These are phyloP conservation scores for Campylorhamphus procurvoides DNA, from an alignment of 2,113 vertebrate genomes.

Conservation along the genomic window DNA sequence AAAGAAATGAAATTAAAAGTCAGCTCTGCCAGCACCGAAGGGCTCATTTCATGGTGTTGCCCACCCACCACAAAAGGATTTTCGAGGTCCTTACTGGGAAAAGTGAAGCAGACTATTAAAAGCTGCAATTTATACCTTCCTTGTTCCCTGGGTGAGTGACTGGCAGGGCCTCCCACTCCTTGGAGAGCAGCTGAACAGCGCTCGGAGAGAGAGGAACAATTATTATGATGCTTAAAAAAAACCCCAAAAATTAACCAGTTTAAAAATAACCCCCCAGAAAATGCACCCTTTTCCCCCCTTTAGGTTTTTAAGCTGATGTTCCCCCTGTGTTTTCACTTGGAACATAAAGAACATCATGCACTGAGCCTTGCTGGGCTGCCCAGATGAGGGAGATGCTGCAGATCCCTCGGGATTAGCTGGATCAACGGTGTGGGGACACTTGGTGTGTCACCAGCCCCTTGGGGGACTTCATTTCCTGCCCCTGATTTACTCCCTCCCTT, in stretches of 20 bases:
- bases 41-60: neutral
- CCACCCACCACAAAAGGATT: neutral
- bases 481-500: neutral
- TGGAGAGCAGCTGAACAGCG: neutral
- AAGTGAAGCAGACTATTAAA: slow-evolving; percentile 22
- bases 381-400: rapidly evolving
- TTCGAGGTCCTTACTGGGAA: neutral
- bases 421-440: neutral
- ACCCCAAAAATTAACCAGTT: neutral
- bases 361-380: neutral
- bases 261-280: neutral
- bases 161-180: slow-evolving; percentile 40
- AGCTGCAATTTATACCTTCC: slow-evolving; percentile 1
- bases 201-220: neutral
- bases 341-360: neutral
- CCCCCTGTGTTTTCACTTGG: neutral
- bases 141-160: neutral
- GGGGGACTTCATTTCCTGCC: neutral
- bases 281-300: neutral
- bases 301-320: neutral
- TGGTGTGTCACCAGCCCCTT: neutral
- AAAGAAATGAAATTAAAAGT: neutral
- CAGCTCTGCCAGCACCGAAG: neutral
- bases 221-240: neutral
- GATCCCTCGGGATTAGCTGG: neutral